These are phyloP conservation scores for Eristalis arbustorum DNA, from an alignment of 2,888 invertebrate genomes.

Conservation along the genomic window DNA sequence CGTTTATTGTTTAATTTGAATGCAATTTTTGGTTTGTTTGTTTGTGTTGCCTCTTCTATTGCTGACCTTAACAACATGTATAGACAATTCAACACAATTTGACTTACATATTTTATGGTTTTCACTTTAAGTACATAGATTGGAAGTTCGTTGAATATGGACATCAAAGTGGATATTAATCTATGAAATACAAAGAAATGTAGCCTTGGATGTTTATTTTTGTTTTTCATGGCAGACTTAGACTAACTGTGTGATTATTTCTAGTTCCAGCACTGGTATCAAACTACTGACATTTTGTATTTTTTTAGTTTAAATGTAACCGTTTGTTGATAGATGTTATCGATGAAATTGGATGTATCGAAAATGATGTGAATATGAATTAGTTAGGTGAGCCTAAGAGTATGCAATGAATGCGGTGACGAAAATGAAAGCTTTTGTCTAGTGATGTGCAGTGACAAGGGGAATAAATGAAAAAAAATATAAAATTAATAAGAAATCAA, in stretches of 20 bases:
- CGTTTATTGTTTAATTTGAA: neutral
- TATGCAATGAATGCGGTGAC: neutral
- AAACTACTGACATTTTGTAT: neutral
- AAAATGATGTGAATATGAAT: neutral
- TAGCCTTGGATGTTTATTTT: conserved; percentile 9
- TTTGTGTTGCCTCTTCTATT: neutral
- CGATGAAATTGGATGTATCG: neutral
- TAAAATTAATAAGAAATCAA: neutral
- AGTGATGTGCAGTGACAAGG: neutral
- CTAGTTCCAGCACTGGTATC: conserved; percentile 40
- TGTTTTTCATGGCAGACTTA: neutral
- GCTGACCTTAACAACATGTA: neutral
- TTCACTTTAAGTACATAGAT: neutral
- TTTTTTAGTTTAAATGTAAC: neutral
- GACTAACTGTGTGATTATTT: neutral
- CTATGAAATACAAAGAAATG: conserved; percentile 18
- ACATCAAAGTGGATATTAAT: neutral
- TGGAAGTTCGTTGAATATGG: conserved; percentile 46
- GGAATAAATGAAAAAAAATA: neutral
- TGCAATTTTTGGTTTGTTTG: too few relatives aligned
- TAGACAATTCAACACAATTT: neutral
- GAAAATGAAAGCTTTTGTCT: neutral
- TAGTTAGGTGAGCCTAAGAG: neutral
- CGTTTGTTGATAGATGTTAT: neutral
- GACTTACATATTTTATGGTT: neutral